Conservation (phyloP, 2,113 vertebrate species). For the Oncorhynchus kisutch region DNA sequence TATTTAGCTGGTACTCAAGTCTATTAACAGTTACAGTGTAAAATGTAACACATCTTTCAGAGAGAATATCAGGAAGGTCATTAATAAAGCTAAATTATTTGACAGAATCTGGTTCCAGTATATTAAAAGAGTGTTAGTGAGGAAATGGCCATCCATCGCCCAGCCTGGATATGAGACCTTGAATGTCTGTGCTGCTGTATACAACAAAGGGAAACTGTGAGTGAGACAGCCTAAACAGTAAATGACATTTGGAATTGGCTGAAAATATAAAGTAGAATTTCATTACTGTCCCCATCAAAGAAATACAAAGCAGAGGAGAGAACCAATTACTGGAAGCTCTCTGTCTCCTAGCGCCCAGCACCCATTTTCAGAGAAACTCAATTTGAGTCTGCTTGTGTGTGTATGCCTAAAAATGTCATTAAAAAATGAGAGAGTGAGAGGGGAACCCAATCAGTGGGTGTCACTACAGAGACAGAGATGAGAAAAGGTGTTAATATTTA, state of each 20-base stretch:
- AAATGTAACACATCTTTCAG: conserved; percentile 52
- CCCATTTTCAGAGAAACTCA: conserved; percentile 62
- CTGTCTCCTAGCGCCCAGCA: conserved; percentile 49
- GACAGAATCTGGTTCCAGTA: conserved; percentile 40
- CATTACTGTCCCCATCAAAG: conserved; percentile 65
- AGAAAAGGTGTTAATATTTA: conserved; percentile 79
- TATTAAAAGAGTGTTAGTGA: conserved; percentile 32
- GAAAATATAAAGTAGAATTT: conserved; percentile 63
- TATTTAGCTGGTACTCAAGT: conserved; percentile 30
- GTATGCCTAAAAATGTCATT: background rate
- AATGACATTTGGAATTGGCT: conserved; percentile 33
- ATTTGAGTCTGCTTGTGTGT: conserved; percentile 52
- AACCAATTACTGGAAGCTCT: conserved; percentile 50
- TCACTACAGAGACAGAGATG: conserved; percentile 70
- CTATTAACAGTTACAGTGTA: conserved; percentile 35
- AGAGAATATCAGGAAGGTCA: conserved; percentile 22
- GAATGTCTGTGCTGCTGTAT: background rate
- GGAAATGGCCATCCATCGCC: conserved; percentile 30
- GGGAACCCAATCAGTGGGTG: conserved; percentile 67
- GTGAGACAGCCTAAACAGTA: conserved; percentile 1
- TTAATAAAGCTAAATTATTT: conserved; percentile 49
- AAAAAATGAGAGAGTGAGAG: conserved; percentile 23
- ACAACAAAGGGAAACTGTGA: conserved; percentile 6
- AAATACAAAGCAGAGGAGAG: conserved; percentile 46
- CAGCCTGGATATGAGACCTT: conserved; percentile 22